Conservation (phyloP, 2,888 invertebrate genomes). For the Ecliptopera silaceata region DNA sequence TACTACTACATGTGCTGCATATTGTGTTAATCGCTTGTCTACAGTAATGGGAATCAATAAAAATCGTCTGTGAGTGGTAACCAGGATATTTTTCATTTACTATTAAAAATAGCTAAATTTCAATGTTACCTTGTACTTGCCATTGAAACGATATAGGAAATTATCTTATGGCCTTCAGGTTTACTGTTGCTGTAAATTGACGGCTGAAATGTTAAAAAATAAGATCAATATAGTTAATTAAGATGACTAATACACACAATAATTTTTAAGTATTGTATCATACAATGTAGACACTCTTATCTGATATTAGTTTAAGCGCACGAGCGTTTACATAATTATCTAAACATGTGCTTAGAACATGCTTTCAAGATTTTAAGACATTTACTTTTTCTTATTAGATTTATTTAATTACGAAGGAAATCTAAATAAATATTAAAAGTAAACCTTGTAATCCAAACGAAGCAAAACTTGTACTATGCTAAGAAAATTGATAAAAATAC, state of each 20-base stretch:
- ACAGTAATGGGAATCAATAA: conserved; percentile 46
- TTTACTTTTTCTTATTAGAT: no score
- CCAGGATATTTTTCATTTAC: conserved; percentile 14
- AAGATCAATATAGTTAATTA: no score
- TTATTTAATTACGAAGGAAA: no score
- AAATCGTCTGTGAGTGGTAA: conserved; percentile 39
- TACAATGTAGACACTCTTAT: not conserved
- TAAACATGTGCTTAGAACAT: not conserved
- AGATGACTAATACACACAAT: not conserved
- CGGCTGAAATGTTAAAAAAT: not conserved
- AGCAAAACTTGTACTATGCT: no score
- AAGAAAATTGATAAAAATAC: no score
- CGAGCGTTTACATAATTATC: not conserved
- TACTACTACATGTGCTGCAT: conserved; percentile 40
- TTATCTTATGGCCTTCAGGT: conserved; percentile 26
- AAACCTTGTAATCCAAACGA: no score
- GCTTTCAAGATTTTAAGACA: not conserved
- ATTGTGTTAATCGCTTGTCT: conserved; percentile 35
- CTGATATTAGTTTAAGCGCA: not conserved
- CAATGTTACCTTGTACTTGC: conserved; percentile 43
- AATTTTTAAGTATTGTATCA: not conserved
- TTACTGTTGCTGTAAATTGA: conserved; percentile 1
- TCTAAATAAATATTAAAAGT: no score
- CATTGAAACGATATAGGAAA: conserved; percentile 40
- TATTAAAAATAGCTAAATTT: conserved; percentile 22